Evolutionary conservation across 1,140 invertebrate species (phyloP).

Genomic region (Macrobrachium rosenbergii): DNA sequence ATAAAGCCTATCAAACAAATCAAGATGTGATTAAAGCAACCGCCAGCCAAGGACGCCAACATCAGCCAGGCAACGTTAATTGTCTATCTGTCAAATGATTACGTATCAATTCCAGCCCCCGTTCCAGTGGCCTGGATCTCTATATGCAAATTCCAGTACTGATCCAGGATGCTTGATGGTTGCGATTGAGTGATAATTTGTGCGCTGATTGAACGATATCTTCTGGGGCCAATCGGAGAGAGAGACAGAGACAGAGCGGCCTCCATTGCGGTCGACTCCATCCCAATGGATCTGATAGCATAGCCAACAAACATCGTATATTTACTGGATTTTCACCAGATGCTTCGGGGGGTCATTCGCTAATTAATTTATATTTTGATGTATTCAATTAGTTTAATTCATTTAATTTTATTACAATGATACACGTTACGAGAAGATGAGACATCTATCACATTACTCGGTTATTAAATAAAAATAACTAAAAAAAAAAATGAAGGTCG

Average conservation of each 20-base stretch:
- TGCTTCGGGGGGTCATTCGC: too few species aligned
- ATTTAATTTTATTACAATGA: too few species aligned
- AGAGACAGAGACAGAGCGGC: background rate
- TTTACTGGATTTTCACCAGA: too few species aligned
- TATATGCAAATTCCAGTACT: constrained; percentile 30
- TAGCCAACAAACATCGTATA: too few species aligned
- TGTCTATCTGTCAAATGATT: background rate
- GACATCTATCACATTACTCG: too few species aligned
- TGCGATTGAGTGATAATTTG: constrained; percentile 38
- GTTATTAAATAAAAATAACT: background rate
- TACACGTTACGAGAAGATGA: too few species aligned
- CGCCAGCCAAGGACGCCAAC: background rate
- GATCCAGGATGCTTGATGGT: constrained; percentile 30
- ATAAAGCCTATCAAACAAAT: background rate
- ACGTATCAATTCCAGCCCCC: constrained; percentile 24
- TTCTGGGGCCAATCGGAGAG: background rate
- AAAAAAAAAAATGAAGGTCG: background rate
- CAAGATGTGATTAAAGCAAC: background rate
- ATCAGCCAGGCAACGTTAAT: background rate
- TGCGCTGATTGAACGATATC: background rate
- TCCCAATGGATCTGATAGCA: too few species aligned
- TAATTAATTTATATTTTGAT: too few species aligned
- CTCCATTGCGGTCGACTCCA: too few species aligned
- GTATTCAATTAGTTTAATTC: too few species aligned
- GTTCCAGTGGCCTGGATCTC: constrained; percentile 14